Evolutionary conservation across 2,888 invertebrate genomes (phyloP).

Genomic region (Leptinotarsa peninsularis): DNA sequence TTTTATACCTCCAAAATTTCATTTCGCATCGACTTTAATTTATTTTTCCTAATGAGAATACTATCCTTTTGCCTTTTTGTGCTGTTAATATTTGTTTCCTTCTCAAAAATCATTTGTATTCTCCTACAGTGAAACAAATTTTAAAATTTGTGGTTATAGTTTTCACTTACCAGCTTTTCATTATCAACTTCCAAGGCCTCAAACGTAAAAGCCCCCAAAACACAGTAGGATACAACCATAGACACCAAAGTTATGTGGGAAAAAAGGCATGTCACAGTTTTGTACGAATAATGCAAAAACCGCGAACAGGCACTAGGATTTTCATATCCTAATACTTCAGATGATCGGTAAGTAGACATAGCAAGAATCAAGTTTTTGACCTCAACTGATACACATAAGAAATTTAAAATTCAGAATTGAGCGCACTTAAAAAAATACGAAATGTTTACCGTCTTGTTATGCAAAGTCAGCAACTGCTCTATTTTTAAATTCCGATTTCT

Average conservation of each 20-base stretch:
- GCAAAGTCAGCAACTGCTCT: constrained; percentile 22
- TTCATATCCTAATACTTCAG: constrained; percentile 57
- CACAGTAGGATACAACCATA: constrained; percentile 89
- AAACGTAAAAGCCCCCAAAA: constrained; percentile 89
- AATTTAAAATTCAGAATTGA: background rate
- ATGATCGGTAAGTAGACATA: constrained; percentile 61
- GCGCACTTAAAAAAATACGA: constrained; percentile 4
- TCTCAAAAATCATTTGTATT: too few relatives aligned
- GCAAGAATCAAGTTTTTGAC: background rate
- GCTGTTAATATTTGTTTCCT: too few relatives aligned
- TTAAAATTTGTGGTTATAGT: background rate
- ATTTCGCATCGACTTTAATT: too few relatives aligned
- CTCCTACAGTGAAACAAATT: too few relatives aligned
- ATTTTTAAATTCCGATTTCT: constrained; percentile 21
- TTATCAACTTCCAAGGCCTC: constrained; percentile 80
- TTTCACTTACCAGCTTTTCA: constrained; percentile 75
- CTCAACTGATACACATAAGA: background rate
- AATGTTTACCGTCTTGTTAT: constrained; percentile 12
- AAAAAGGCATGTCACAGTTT: constrained; percentile 85
- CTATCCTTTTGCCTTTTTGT: too few relatives aligned
- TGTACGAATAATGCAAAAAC: constrained; percentile 80
- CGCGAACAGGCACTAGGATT: constrained; percentile 67
- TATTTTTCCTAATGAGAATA: too few relatives aligned
- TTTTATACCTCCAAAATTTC: too few relatives aligned
- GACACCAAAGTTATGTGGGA: constrained; percentile 90